Conservation (phyloP, 2,113 vertebrate species). For the Poicephalus gulielmi region DNA sequence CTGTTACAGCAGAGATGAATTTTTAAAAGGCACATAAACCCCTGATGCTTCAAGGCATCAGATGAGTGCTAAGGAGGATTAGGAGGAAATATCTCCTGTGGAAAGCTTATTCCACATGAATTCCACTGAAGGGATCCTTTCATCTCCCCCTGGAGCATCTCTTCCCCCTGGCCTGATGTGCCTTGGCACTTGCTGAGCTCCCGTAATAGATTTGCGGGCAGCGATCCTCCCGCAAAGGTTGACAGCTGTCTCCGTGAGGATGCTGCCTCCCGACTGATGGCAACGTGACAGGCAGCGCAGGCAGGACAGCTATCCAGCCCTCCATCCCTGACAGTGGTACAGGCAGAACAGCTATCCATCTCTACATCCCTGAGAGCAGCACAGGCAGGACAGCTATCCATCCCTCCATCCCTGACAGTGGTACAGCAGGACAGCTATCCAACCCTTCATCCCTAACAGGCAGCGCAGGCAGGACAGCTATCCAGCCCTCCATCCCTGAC, state of each 20-base stretch:
- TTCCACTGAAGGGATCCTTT: slow-evolving; percentile 67
- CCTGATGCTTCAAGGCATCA: slow-evolving; percentile 54
- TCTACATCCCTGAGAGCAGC: too few relatives aligned
- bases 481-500: neutral
- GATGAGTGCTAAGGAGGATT: slow-evolving; percentile 60
- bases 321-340: accelerated
- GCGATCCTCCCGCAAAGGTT: neutral
- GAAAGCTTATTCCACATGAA: slow-evolving; percentile 69
- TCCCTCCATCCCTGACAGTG: too few relatives aligned
- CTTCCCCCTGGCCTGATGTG: slow-evolving; percentile 50
- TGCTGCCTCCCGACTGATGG: neutral
- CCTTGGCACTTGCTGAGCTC: slow-evolving; percentile 56
- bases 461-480: too few relatives aligned
- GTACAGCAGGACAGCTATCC: too few relatives aligned
- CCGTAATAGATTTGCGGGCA: neutral
- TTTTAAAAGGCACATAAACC: slow-evolving; percentile 54
- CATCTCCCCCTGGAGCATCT: slow-evolving; percentile 58
- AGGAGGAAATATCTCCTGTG: slow-evolving; percentile 55
- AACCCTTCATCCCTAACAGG: neutral
- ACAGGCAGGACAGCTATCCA: too few relatives aligned
- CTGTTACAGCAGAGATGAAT: neutral
- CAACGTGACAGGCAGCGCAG: neutral
- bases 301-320: neutral
- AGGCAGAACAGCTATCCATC: too few relatives aligned
- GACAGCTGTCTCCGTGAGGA: neutral